Percentiles rank a stretch among this genome's conserved stretches.
Evolutionary conservation across 2,113 vertebrate genomes (phyloP).

Genomic region (Chlorodrepanis virens): DNA sequence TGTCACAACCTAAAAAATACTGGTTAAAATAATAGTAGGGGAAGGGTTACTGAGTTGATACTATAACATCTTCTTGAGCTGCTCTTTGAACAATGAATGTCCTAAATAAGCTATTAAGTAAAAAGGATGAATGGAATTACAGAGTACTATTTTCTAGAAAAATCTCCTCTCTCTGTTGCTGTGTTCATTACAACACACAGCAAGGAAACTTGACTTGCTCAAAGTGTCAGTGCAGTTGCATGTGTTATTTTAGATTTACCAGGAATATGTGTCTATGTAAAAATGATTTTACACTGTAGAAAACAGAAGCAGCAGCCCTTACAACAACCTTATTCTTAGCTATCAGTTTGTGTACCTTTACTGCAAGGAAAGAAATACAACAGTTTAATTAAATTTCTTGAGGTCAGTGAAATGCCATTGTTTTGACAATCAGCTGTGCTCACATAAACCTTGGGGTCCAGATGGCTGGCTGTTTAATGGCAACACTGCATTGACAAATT

Average conservation of each 20-base stretch:
- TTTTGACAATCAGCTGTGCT: slow-evolving; percentile 63
- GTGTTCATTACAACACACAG: neutral
- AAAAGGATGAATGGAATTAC: neutral
- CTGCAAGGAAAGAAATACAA: slow-evolving; percentile 37
- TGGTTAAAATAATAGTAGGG: neutral
- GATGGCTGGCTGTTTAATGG: slow-evolving; percentile 64
- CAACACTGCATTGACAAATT: slow-evolving; percentile 66
- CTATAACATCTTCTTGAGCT: neutral
- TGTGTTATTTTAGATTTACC: neutral
- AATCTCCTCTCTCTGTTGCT: neutral
- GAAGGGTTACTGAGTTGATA: neutral
- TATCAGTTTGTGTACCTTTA: slow-evolving; percentile 33
- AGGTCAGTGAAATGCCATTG: slow-evolving; percentile 66
- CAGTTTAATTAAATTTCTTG: slow-evolving; percentile 70
- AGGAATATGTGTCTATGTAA: neutral
- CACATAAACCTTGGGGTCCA: slow-evolving; percentile 60
- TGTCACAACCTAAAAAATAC: neutral
- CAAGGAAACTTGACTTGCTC: neutral
- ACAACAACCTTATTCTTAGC: slow-evolving; percentile 15
- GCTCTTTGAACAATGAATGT: neutral
- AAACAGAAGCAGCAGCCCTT: slow-evolving; percentile 9
- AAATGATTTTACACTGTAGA: neutral
- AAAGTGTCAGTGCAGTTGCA: neutral
- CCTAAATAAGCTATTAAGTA: neutral
- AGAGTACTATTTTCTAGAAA: neutral